Conservation (phyloP, 2,797 vertebrate genomes). For the Clamator glandarius region DNA sequence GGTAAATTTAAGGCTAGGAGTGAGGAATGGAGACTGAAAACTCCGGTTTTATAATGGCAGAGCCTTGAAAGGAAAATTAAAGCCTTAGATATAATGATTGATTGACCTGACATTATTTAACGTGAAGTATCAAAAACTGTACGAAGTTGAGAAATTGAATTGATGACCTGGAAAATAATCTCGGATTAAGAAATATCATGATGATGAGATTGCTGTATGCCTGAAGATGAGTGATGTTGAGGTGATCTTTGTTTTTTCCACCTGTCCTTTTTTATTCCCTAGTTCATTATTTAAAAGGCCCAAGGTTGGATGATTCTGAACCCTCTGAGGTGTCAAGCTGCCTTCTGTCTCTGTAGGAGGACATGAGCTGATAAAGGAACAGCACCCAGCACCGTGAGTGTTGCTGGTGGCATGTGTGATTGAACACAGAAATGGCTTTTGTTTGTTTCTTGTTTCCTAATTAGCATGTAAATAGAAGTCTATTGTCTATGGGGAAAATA, state of each 20-base stretch:
- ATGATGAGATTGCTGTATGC: background rate
- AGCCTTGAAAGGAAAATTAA: background rate
- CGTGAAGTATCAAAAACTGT: background rate
- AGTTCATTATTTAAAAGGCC: background rate
- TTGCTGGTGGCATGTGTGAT: background rate
- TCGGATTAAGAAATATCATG: background rate
- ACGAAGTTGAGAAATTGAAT: background rate
- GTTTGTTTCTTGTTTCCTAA: background rate
- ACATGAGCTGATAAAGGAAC: background rate
- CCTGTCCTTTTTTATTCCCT: background rate
- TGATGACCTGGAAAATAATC: background rate
- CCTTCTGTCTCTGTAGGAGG: background rate
- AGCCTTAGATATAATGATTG: background rate
- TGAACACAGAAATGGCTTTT: background rate
- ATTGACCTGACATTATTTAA: background rate
- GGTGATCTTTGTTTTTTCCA: background rate
- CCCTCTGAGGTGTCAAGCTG: background rate
- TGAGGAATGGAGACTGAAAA: background rate
- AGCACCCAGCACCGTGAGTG: background rate
- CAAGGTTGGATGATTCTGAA: background rate
- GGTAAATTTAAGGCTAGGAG: background rate
- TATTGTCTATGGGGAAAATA: background rate
- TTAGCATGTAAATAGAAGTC: background rate
- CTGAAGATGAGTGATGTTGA: background rate
- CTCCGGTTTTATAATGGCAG: background rate